Evolutionary conservation across 2,888 invertebrate genomes (phyloP).

Genomic region (Rhagonycha lutea): DNA sequence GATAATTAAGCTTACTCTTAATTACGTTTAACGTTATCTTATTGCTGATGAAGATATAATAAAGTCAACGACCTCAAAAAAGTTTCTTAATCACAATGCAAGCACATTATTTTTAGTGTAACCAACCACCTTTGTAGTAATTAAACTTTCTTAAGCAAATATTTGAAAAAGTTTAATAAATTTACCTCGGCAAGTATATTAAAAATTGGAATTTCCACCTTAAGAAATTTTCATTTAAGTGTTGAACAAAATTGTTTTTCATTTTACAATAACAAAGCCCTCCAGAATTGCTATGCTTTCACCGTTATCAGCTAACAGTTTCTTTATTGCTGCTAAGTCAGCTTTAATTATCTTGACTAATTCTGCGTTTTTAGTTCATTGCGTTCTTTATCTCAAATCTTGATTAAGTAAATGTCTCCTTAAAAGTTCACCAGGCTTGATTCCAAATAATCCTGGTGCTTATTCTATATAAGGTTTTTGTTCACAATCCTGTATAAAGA

Average conservation of each 20-base stretch:
- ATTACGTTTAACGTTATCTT: background rate
- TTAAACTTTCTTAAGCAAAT: background rate
- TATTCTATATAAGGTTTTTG: background rate
- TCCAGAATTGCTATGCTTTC: background rate
- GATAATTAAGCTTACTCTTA: conserved; percentile 1
- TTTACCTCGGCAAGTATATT: background rate
- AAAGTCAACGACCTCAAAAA: conserved; percentile 2
- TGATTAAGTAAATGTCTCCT: background rate
- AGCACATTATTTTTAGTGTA: background rate
- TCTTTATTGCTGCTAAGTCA: background rate
- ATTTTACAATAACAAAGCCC: background rate
- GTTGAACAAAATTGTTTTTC: background rate
- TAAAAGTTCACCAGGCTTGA: background rate
- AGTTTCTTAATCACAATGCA: background rate
- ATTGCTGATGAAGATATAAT: background rate
- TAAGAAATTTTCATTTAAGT: background rate
- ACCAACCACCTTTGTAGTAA: background rate
- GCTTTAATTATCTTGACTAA: background rate
- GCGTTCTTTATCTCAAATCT: background rate
- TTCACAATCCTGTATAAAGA: background rate
- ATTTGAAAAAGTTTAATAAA: background rate
- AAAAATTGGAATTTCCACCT: background rate
- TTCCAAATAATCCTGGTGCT: background rate
- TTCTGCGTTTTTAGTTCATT: background rate
- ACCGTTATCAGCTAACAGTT: background rate